phyloP scores from a whole-genome alignment of 2,113 vertebrate species.

The Leptosomus discolor region DNA sequence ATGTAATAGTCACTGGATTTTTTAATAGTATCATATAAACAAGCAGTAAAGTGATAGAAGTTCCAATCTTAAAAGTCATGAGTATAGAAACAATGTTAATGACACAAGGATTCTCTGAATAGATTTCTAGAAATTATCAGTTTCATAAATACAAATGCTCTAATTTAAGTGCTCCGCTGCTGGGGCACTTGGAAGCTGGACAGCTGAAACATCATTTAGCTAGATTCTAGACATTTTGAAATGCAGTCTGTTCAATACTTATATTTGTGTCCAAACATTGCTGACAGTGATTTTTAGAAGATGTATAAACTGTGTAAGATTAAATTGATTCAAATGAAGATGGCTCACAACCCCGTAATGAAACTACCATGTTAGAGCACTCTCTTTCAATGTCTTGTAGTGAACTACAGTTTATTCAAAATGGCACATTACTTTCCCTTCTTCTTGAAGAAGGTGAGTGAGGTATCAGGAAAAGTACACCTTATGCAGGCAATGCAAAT shows the following conservation, averaged over 20 bases:
- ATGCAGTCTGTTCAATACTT: neutral
- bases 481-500: neutral
- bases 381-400: neutral
- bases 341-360: neutral
- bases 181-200: neutral
- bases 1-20: neutral
- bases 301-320: neutral
- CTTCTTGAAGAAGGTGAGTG: neutral
- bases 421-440: neutral
- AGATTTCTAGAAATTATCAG: neutral
- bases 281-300: neutral
- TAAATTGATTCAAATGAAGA: neutral
- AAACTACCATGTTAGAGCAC: neutral
- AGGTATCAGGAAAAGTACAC: neutral
- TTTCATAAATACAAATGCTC: neutral
- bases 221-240: constrained; percentile 17
- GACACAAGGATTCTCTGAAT: neutral
- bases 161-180: neutral
- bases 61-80: neutral
- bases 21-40: neutral
- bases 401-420: neutral
- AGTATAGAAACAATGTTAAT: neutral
- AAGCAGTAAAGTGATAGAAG: neutral
- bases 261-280: constrained; percentile 7
- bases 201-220: neutral